Percentiles rank a stretch among this genome's conserved stretches.
phyloP scores from a whole-genome alignment of 2,797 vertebrate genomes.

The Sphenopsis melanotis region DNA sequence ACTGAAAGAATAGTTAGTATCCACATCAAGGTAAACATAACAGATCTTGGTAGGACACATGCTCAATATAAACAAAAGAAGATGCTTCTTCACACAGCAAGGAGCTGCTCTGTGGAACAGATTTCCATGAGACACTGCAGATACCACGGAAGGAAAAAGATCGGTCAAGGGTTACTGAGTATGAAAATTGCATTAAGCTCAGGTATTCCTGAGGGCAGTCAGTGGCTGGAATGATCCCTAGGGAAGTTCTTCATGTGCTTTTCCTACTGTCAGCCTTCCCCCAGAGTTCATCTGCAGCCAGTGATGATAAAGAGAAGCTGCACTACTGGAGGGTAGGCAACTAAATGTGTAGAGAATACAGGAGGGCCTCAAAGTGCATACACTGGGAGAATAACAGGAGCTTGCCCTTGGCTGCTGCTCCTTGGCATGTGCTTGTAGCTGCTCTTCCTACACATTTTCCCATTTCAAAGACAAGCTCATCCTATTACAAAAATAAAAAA shows the following conservation, averaged over 20 bases:
- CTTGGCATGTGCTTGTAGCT: neutral
- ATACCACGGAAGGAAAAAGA: neutral
- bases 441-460: fast-evolving
- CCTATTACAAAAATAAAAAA: neutral
- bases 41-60: neutral
- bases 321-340: neutral
- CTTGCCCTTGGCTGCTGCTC: neutral
- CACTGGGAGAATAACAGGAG: neutral
- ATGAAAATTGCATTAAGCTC: neutral
- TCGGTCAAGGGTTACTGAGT: neutral
- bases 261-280: neutral
- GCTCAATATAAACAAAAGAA: neutral
- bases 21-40: neutral
- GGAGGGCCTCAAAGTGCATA: neutral
- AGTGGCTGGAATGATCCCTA: neutral
- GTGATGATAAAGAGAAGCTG: neutral
- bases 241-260: fast-evolving
- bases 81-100: neutral
- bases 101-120: neutral
- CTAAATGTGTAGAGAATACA: neutral
- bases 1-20: neutral
- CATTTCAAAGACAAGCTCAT: neutral
- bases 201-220: neutral
- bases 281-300: neutral
- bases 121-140: fast-evolving